Percentiles rank a stretch among this genome's conserved stretches.
Evolutionary conservation across 2,797 vertebrate species (phyloP).

Genomic region (Typhlichthys subterraneus): DNA sequence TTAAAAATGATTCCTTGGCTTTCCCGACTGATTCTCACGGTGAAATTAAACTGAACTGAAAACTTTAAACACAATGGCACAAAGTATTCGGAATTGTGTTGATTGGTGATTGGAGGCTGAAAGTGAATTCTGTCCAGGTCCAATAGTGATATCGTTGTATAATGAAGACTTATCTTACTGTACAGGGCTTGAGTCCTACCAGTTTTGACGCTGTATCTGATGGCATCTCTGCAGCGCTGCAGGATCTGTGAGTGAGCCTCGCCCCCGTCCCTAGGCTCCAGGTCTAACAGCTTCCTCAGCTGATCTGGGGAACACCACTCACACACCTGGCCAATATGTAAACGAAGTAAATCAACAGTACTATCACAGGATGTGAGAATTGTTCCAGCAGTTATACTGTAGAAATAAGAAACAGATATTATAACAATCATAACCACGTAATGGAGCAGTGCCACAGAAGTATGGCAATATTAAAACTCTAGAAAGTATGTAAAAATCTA

Average conservation of each 20-base stretch:
- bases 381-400: background rate
- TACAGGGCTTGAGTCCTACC: slow-evolving; percentile 61
- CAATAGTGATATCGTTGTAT: background rate
- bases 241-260: slow-evolving; percentile 79
- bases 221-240: slow-evolving; percentile 82
- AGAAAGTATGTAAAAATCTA: background rate
- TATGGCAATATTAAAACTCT: background rate
- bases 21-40: no score
- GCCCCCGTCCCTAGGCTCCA: slow-evolving; percentile 80
- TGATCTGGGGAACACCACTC: slow-evolving; percentile 82
- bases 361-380: background rate
- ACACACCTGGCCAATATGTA: slow-evolving; percentile 77
- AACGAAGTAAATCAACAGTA: background rate
- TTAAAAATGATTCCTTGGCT: no score
- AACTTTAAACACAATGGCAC: no score
- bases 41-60: no score
- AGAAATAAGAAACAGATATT: background rate
- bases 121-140: no score
- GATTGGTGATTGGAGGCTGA: no score
- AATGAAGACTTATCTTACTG: background rate
- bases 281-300: slow-evolving; percentile 80
- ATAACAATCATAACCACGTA: no score
- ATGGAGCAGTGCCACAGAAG: no score
- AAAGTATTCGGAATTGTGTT: no score
- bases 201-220: slow-evolving; percentile 86